Base-by-base conservation (phyloP, 2,797 vertebrate genomes). In the Sebastes kiyomatsui region DNA sequence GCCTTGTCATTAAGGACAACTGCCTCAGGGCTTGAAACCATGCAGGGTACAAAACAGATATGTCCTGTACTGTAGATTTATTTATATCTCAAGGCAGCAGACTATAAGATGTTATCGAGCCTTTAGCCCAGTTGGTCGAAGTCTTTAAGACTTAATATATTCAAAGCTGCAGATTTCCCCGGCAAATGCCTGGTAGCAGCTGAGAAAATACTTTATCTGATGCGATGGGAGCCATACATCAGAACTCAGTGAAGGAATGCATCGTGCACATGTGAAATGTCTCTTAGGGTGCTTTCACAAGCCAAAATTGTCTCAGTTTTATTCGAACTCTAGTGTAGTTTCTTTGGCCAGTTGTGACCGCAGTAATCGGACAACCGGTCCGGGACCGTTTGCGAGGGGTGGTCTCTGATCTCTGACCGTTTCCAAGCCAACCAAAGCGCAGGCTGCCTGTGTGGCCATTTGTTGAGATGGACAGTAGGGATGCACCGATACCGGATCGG, bases 121-220 rank as follows among this genome's bases (percentile, higher is more conserved):
- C 42, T 83, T 76, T 59, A 81, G 78, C 77, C 78, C 82, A 82
- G 72, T 79, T 74, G 69, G 79, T 72, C 71, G 72, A 83, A 66
- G 46, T 69, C 67, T 90, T 91, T 85, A 77, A 83, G 79, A 66
- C 59, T n/a, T 78, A 86, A 90, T 90, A 72, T 79, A 75, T 87
- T 77, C 68, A 87, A 88, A 90, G 85, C 69, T 72, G 60, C 71
- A 78, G 79, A 87, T 81, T 90, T 90, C 74, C 64, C 33, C 1
- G 16, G 62, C 71, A 82, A 88, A 89, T 77, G 59, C 62, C 61
- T 72, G 35, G 38, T 83, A 80, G 75, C 83, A 81, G 65, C 76
- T 77, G 56, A 76, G 68, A 79, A 85, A 82, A 73, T 52, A 27
- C 28, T 81, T 85, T 72, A 73, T 85, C 78, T 79, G 54, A 77